These are phyloP conservation scores for Zaprionus capensis DNA, from an alignment of 1,140 invertebrate species.

Conservation along the genomic window DNA sequence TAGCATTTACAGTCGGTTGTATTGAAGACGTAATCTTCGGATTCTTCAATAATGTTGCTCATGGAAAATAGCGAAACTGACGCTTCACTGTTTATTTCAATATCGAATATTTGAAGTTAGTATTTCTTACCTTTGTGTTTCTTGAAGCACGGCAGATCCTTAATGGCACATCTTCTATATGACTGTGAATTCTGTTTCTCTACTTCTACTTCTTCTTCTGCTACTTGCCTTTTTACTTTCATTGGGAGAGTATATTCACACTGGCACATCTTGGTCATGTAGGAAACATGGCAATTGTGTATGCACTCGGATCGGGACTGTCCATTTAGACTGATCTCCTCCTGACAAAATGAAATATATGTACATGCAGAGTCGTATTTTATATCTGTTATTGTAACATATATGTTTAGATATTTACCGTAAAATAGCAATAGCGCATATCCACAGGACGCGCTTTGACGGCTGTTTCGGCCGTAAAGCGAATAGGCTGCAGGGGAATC, in stretches of 20 bases:
- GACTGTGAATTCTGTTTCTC: background rate
- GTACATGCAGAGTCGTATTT: background rate
- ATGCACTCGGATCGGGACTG: constrained; percentile 57
- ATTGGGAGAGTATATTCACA: constrained; percentile 27
- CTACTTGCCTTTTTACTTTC: background rate
- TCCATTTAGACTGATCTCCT: constrained; percentile 14
- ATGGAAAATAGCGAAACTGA: constrained; percentile 60
- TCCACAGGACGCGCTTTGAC: constrained; percentile 57
- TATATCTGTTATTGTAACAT: background rate
- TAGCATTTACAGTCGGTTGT: constrained; percentile 66
- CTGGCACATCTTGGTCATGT: constrained; percentile 51
- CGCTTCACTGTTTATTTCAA: background rate
- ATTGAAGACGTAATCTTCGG: constrained; percentile 46
- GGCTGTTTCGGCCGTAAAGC: constrained; percentile 54
- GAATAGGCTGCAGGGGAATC: constrained; percentile 52
- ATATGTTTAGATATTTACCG: constrained; percentile 8
- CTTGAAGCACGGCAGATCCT: constrained; percentile 51
- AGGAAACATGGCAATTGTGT: constrained; percentile 46
- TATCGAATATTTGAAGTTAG: background rate
- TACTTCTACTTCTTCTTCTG: background rate
- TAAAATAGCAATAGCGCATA: constrained; percentile 64
- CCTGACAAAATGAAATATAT: constrained; percentile 2
- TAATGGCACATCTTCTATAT: constrained; percentile 18
- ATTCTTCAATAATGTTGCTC: constrained; percentile 76
- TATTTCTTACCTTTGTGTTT: constrained; percentile 38